Percentiles rank a stretch among this genome's conserved stretches.
phyloP scores from a whole-genome alignment of 2,113 vertebrate genomes.

The Cyprinus carpio region DNA sequence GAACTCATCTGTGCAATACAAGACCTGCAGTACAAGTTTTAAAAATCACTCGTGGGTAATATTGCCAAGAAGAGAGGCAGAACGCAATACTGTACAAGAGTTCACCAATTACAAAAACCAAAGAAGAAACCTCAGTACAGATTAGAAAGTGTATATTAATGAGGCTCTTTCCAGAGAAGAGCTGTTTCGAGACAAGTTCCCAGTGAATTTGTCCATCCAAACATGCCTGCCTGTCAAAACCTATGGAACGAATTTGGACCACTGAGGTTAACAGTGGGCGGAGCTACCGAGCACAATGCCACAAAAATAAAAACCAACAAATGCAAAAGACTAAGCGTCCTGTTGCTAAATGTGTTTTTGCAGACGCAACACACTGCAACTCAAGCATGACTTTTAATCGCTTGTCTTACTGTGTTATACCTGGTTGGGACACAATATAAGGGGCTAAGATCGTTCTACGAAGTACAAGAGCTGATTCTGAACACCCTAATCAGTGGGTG shows the following conservation, averaged over 20 bases:
- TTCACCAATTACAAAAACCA: slow-evolving; percentile 40
- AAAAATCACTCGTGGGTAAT: slow-evolving; percentile 55
- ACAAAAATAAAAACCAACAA: background rate
- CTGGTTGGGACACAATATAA: slow-evolving; percentile 10
- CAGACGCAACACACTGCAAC: background rate
- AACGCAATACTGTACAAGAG: slow-evolving; percentile 50
- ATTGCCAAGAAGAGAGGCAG: slow-evolving; percentile 55
- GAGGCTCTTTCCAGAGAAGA: background rate
- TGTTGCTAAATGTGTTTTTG: background rate
- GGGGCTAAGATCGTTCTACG: background rate
- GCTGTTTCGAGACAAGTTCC: background rate
- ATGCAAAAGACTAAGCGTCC: background rate
- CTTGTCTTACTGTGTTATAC: background rate
- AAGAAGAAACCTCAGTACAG: slow-evolving; percentile 31
- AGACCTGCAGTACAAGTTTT: slow-evolving; percentile 58
- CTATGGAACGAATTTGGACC: background rate
- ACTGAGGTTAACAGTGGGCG: background rate
- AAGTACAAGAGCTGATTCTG: background rate
- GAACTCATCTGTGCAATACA: slow-evolving; percentile 68
- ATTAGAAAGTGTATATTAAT: slow-evolving; percentile 44
- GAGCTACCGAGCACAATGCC: background rate
- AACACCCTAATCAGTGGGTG: background rate
- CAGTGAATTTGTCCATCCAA: background rate
- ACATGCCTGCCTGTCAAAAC: background rate
- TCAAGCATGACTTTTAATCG: background rate